Evolutionary conservation across 2,888 invertebrate species (phyloP), one percentile per base, ranked within the genome.

Genomic region (Archips crataeganus): DNA sequence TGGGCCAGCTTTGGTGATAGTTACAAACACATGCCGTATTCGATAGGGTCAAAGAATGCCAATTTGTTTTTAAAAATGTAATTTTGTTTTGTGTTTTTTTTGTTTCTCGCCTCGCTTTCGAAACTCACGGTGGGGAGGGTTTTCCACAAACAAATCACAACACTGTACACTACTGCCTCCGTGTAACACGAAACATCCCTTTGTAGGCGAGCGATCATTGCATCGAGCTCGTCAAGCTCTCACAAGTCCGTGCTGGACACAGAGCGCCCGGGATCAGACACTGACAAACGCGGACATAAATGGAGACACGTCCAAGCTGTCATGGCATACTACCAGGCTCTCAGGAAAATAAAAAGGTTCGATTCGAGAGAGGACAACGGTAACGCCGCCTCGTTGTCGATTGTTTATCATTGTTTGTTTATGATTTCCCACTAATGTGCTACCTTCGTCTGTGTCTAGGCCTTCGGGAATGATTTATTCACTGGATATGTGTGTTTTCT

Each of bases 291-390:
- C 78, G 95, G 94, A 88, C 97, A 97, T 95, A 97, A 97, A 91
- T 98, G 98, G 98, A 96, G 97, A 93, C 97, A 97, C 95, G 96
- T 98, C 85, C 96, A 97, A 89, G 97, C 97, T 85, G 98, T 97
- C 88, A 97, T 98, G 97, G 97, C 97, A 87, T 97, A 97, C 95
- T 98, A 98, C 96, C 97, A 97, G 94, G 96, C 97, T 84, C 96
- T 98, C 90, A 96, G 98, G 95, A 97, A 97, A 95, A 98, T 98
- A 95, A 97, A 98, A 97, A 98, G 98, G 98, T 97, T 95, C 94
- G 95, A 87, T 85, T 80, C 81, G 80, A 80, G 82, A 80, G 82
- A 79, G 77, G 80, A 80, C 83, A 79, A 88, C 84, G 89, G 87
- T 89, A 88, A 88, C 81, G 85, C 87, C 88, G 86, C 85, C 87